Evolutionary conservation across 2,888 invertebrate genomes (phyloP).

Genomic region (Ditylenchus weischeri): DNA sequence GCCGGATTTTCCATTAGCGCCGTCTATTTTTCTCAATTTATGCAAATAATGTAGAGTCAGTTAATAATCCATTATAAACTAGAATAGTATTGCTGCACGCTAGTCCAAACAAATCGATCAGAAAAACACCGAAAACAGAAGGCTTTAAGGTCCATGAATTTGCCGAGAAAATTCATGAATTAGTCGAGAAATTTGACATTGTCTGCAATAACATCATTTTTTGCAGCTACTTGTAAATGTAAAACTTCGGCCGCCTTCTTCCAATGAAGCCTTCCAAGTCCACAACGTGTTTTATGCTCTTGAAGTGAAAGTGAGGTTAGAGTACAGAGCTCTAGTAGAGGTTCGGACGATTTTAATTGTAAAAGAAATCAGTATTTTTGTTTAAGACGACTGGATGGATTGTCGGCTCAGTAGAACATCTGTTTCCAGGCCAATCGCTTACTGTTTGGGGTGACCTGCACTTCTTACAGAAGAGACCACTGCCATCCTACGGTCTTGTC

Average conservation of each 20-base stretch:
- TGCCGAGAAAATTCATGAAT: too few relatives aligned
- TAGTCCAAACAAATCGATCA: too few relatives aligned
- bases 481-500: slow-evolving; percentile 25
- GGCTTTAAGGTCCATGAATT: too few relatives aligned
- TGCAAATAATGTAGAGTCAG: too few relatives aligned
- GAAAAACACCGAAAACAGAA: too few relatives aligned
- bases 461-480: slow-evolving; percentile 20
- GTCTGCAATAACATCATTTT: not conserved
- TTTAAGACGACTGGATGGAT: not conserved
- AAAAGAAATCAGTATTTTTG: not conserved
- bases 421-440: not conserved
- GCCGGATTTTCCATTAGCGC: too few relatives aligned
- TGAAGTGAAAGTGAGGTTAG: slow-evolving; percentile 28
- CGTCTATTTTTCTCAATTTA: too few relatives aligned
- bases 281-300: slow-evolving; percentile 26
- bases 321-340: slow-evolving; percentile 31
- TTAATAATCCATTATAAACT: too few relatives aligned
- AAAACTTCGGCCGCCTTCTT: slow-evolving; percentile 7
- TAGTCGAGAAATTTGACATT: too few relatives aligned
- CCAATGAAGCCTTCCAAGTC: slow-evolving; percentile 20
- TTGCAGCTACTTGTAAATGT: slow-evolving; percentile 21
- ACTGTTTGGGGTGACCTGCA: slow-evolving; percentile 17
- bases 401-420: not conserved
- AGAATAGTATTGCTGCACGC: too few relatives aligned
- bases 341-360: slow-evolving; percentile 5